Percentiles rank a stretch among this genome's conserved stretches.
These are phyloP conservation scores for Archocentrus centrarchus DNA, from an alignment of 2,113 vertebrate genomes.

Conservation along the genomic window DNA sequence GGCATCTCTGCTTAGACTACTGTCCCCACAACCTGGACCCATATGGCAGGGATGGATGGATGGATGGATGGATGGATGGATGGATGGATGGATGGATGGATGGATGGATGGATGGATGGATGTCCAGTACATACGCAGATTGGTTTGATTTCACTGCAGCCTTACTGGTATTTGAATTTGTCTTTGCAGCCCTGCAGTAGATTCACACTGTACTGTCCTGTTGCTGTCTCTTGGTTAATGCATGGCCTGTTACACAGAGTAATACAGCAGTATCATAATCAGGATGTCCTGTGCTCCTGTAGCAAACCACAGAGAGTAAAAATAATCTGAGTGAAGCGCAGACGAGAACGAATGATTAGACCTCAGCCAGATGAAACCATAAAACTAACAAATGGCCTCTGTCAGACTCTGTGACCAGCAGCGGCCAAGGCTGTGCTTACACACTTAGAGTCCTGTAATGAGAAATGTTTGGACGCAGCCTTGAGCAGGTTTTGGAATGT, in stretches of 20 bases:
- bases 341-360: constrained; percentile 53
- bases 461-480: constrained; percentile 66
- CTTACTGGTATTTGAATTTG: not conserved
- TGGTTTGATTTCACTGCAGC: no score
- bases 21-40: not conserved
- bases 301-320: constrained; percentile 6
- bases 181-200: not conserved
- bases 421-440: constrained; percentile 51
- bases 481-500: constrained; percentile 54
- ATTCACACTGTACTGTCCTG: accelerated
- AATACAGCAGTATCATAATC: not conserved
- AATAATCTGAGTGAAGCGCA: constrained; percentile 40
- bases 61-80: accelerated
- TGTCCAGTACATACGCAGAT: no score
- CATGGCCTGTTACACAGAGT: not conserved
- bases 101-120: accelerated
- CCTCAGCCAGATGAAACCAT: constrained; percentile 56
- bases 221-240: not conserved
- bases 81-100: accelerated
- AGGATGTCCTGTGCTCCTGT: not conserved
- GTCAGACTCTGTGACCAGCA: constrained; percentile 43
- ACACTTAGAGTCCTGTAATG: constrained; percentile 42
- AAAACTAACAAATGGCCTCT: constrained; percentile 66
- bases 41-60: not conserved
- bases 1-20: not conserved